Conservation (phyloP, 2,797 vertebrate genomes). For the Lindbergichthys nudifrons region DNA sequence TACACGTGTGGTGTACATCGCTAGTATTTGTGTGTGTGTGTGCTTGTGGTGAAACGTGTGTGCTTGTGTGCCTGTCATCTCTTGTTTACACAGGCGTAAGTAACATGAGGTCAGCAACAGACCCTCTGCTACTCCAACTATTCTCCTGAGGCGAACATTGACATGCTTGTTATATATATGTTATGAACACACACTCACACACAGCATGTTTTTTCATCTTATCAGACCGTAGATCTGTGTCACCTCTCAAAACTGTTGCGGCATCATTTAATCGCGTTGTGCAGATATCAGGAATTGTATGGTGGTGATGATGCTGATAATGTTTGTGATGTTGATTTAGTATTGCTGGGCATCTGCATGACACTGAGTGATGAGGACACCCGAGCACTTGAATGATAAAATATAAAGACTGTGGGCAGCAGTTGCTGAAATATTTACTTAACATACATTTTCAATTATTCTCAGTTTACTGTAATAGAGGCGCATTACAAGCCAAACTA, state of each 20-base stretch:
- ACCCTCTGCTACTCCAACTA: slow-evolving; percentile 28
- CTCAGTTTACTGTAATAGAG: slow-evolving; percentile 13
- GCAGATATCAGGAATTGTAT: slow-evolving; percentile 45
- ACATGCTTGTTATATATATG: slow-evolving; percentile 30
- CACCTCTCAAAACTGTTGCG: slow-evolving; percentile 21
- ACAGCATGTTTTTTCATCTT: slow-evolving; percentile 34
- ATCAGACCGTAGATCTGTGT: slow-evolving; percentile 34
- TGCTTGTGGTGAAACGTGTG: not conserved
- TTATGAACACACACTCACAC: slow-evolving; percentile 5
- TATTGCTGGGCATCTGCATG: slow-evolving; percentile 22
- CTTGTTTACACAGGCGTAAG: slow-evolving; percentile 55
- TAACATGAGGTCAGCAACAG: slow-evolving; percentile 37
- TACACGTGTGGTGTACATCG: too few relatives aligned
- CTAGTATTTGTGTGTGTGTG: not conserved
- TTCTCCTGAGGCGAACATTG: slow-evolving; percentile 45
- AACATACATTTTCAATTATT: slow-evolving; percentile 36
- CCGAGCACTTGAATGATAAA: slow-evolving; percentile 46
- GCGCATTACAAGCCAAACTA: slow-evolving; percentile 19
- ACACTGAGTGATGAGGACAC: slow-evolving; percentile 53
- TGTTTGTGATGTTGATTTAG: slow-evolving; percentile 38
- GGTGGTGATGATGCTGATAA: slow-evolving; percentile 27
- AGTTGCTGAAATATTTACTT: slow-evolving; percentile 51
- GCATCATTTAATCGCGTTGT: slow-evolving; percentile 44
- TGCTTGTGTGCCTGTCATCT: slow-evolving; percentile 40
- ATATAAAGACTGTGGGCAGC: slow-evolving; percentile 15